Conservation (phyloP, 2,113 vertebrate species). For the Ciconia boyciana region DNA sequence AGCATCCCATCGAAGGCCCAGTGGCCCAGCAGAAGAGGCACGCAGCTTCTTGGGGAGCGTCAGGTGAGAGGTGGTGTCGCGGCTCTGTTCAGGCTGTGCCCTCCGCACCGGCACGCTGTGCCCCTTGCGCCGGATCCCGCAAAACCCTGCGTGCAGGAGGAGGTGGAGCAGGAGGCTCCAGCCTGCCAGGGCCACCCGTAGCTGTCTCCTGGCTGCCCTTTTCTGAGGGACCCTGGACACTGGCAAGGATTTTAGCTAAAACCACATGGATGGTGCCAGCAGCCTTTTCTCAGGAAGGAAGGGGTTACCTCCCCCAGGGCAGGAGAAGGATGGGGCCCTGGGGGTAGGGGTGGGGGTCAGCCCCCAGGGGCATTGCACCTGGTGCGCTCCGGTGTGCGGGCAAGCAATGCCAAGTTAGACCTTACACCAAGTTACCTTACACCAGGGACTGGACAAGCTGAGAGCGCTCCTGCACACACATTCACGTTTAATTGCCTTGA, state of each 20-base stretch:
- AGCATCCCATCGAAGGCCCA: background rate
- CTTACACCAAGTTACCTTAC: background rate
- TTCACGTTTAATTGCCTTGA: constrained; percentile 4
- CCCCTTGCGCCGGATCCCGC: background rate
- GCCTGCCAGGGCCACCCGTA: background rate
- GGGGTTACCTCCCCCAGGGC: rapidly evolving
- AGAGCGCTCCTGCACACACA: background rate
- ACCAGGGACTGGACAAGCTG: background rate
- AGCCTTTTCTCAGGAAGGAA: background rate
- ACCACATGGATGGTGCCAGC: background rate
- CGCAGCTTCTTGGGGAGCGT: background rate
- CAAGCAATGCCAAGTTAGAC: background rate
- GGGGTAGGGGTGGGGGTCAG: background rate
- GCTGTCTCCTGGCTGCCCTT: background rate
- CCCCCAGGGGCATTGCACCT: background rate
- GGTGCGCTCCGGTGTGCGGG: rapidly evolving
- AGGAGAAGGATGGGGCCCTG: background rate
- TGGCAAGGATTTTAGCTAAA: background rate
- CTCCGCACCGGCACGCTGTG: background rate
- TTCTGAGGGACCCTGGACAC: background rate
- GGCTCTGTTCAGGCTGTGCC: background rate
- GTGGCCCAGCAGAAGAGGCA: background rate
- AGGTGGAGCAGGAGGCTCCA: background rate
- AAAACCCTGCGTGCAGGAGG: background rate
- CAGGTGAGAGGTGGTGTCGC: background rate